These are phyloP conservation scores for Salvelinus fontinalis DNA, from an alignment of 2,113 vertebrate species.

Conservation along the genomic window DNA sequence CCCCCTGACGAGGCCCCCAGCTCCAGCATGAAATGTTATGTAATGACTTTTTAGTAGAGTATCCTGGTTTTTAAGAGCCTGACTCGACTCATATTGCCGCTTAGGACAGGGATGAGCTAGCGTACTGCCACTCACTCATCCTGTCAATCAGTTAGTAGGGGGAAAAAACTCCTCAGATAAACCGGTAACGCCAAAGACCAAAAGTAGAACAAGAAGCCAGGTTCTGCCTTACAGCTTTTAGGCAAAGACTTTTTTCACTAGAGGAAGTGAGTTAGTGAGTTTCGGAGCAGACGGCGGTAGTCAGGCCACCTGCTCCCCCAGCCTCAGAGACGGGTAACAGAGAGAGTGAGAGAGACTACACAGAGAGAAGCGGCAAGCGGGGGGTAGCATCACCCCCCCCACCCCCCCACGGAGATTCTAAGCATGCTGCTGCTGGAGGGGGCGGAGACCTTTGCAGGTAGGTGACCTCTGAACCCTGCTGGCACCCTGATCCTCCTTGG, in stretches of 20 bases:
- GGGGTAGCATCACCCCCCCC: constrained; percentile 10
- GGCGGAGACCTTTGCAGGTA: constrained; percentile 65
- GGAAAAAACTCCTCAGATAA: background rate
- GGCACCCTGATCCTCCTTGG: background rate
- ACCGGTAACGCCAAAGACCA: background rate
- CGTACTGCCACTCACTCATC: background rate
- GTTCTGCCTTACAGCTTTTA: background rate
- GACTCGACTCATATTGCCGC: constrained; percentile 42
- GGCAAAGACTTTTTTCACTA: background rate
- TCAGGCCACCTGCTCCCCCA: background rate
- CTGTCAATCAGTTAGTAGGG: constrained; percentile 29
- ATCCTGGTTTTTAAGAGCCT: constrained; percentile 22
- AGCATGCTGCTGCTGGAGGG: constrained; percentile 70
- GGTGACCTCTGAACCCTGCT: constrained; percentile 11
- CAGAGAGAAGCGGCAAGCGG: no score
- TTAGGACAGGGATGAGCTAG: constrained; percentile 3
- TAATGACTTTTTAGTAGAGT: constrained; percentile 56
- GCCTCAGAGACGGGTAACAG: background rate
- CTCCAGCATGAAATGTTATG: constrained; percentile 63
- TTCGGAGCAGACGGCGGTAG: background rate
- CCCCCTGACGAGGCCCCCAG: constrained; percentile 57
- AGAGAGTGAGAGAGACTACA: background rate
- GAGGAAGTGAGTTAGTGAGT: background rate
- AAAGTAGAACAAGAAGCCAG: background rate
- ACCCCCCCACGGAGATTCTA: background rate